Base-by-base conservation (phyloP, 2,888 invertebrate species). In the Tachystola acroxantha region DNA sequence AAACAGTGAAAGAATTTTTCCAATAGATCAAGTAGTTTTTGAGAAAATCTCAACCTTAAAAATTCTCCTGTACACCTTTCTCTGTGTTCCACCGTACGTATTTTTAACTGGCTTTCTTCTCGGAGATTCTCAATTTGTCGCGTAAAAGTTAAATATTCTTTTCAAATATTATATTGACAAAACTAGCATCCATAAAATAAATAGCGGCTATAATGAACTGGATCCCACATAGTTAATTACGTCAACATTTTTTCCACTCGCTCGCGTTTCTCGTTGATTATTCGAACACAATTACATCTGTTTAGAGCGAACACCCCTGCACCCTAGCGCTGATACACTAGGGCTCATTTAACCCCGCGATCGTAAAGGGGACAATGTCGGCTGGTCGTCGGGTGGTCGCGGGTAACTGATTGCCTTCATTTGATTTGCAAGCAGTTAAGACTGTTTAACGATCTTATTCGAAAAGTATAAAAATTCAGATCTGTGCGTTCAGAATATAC, bases 271-370 rank as follows among this genome's bases (percentile, higher is more conserved):
- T 42, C 48, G 52, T 50, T 45, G 49, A 56, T 61, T 66, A 70
- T 78, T 65, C 72, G 64, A 78, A 73, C 73, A 73, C 81, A 84
- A 84, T 85, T 84, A 82, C 72, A 74, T 64, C 63, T 50, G 50
- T 48, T 48, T 57, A 57, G 55, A 54, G 48, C 36, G 1, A 30
- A n/a, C 57, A 52, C 58, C 12, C 27, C 58, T 58, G 61, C 50
- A 57, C 16, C 7, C 27, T 12, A 7, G 48, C 48, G 46, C 20
- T 27, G 36, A 32, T 33, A 36, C 13, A 14, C 26, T 41, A 49
- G 48, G 51, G 51, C 51, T 46, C 47, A 44, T 53, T 53, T 55
- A 48, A 48, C 57, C 57, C 59, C 56, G 50, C 47, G 22, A 37
- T 36, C 32, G 44, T 50, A 48, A 45, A 59, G 41, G 27, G 47